Evolutionary conservation across 1,140 invertebrate species (phyloP).

Genomic region (Tetramorium alpestre): DNA sequence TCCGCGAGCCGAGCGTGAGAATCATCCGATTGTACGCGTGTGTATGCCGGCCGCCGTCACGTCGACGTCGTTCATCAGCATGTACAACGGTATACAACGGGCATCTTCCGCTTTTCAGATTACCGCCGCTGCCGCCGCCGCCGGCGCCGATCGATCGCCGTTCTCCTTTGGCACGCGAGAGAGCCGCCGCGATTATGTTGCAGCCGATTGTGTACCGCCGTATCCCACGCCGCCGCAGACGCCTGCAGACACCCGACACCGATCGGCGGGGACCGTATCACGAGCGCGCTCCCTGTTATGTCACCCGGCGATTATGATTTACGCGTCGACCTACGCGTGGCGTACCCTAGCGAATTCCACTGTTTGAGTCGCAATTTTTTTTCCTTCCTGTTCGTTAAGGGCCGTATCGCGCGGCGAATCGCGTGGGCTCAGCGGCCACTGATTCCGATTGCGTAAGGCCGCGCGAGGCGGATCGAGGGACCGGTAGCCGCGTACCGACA

Average conservation of each 20-base stretch:
- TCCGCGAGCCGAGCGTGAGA: background rate
- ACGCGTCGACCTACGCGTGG: background rate
- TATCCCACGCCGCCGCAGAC: background rate
- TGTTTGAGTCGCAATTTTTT: too few species aligned
- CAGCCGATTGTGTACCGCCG: background rate
- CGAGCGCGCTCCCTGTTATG: background rate
- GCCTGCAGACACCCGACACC: background rate
- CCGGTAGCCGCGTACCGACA: conserved; percentile 62
- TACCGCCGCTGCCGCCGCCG: background rate
- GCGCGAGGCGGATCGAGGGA: conserved; percentile 33
- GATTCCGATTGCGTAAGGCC: conserved; percentile 69
- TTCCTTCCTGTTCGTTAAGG: background rate
- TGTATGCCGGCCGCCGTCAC: background rate
- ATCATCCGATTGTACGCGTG: background rate
- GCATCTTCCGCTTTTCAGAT: conserved; percentile 12
- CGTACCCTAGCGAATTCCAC: background rate
- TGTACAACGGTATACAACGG: conserved; percentile 1
- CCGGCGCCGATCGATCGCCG: conserved; percentile 29
- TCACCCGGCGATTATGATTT: background rate
- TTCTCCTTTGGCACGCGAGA: background rate
- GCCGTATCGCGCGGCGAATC: background rate
- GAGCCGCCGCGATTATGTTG: background rate
- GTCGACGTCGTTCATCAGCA: conserved; percentile 25
- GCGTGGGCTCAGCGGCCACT: conserved; percentile 61
- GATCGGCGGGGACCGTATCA: background rate